Percentiles rank a stretch among this genome's conserved stretches.
phyloP scores from a whole-genome alignment of 2,113 vertebrate genomes.

The Zosterops japonicus region DNA sequence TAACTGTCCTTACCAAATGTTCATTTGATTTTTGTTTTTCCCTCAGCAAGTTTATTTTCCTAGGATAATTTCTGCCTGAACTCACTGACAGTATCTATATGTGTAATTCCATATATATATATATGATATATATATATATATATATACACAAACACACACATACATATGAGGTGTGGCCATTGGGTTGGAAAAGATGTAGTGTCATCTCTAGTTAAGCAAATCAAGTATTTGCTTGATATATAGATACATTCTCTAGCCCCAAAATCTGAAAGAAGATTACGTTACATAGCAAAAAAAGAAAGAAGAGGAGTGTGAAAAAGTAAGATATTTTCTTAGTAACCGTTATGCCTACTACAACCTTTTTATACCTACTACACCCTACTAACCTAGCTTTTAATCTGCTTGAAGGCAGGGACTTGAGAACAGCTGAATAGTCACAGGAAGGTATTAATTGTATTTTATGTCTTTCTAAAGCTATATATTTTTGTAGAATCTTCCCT shows the following conservation, averaged over 20 bases:
- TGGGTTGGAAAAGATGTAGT: not conserved
- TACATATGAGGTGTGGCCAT: not conserved
- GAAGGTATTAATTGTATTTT: not conserved
- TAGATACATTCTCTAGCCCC: not conserved
- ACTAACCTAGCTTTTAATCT: not conserved
- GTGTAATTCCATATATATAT: not conserved
- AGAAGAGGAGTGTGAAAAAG: not conserved
- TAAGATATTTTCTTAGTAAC: not conserved
- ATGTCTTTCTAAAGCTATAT: not conserved
- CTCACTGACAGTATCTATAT: rapidly evolving
- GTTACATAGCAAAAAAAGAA: not conserved
- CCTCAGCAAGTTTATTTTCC: not conserved
- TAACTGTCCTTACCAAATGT: not conserved
- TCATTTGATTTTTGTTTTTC: not conserved
- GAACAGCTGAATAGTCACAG: not conserved
- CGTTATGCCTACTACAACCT: not conserved
- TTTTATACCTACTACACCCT: not conserved
- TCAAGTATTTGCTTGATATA: not conserved
- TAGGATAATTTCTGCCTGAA: not conserved
- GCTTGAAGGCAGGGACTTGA: not conserved
- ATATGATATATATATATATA: not conserved
- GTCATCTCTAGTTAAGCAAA: not conserved
- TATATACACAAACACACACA: not conserved
- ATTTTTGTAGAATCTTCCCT: not conserved
- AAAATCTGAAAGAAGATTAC: not conserved